Conservation (phyloP, 2,113 vertebrate genomes). For the Tragelaphus strepsiceros region DNA sequence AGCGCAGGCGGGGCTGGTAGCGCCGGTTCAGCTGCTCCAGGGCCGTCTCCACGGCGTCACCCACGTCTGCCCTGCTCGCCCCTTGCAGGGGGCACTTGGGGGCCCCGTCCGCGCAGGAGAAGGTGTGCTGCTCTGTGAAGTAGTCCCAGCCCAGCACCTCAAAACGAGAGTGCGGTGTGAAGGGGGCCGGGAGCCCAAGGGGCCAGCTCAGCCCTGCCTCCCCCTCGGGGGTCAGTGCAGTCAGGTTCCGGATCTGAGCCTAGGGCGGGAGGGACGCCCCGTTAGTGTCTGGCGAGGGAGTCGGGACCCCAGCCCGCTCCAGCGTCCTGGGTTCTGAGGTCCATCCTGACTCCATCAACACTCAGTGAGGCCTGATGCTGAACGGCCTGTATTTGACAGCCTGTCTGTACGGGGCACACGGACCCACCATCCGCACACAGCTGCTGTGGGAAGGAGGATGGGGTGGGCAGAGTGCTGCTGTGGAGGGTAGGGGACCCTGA, state of each 20-base stretch:
- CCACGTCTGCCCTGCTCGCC: conserved; percentile 86
- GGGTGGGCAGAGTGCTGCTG: not conserved
- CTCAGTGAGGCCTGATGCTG: not conserved
- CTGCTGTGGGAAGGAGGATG: not conserved
- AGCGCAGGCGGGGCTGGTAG: conserved; percentile 92
- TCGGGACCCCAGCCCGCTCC: not conserved
- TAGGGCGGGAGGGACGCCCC: conserved; percentile 57
- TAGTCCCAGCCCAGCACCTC: conserved; percentile 98
- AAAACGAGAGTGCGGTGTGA: conserved; percentile 91
- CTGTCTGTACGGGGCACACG: too few species aligned
- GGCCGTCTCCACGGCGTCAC: conserved; percentile 86
- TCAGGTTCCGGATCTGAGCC: conserved; percentile 97
- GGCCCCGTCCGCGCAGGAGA: conserved; percentile 89
- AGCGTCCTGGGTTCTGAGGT: not conserved
- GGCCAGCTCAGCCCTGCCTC: conserved; percentile 91
- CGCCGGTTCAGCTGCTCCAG: conserved; percentile 90
- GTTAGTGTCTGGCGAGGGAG: not conserved
- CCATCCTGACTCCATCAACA: not conserved
- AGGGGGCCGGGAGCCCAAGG: conserved; percentile 91
- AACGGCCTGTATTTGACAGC: not conserved
- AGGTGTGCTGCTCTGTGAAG: conserved; percentile 95
- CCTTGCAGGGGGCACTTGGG: conserved; percentile 94
- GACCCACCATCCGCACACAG: not conserved
- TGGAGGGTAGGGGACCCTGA: not conserved
- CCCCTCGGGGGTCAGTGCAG: conserved; percentile 88